A percentile compares a stretch with the other conserved stretches of the same genome.
Conservation (phyloP, 2,797 vertebrate genomes). For the Periophthalmus magnuspinnatus region DNA sequence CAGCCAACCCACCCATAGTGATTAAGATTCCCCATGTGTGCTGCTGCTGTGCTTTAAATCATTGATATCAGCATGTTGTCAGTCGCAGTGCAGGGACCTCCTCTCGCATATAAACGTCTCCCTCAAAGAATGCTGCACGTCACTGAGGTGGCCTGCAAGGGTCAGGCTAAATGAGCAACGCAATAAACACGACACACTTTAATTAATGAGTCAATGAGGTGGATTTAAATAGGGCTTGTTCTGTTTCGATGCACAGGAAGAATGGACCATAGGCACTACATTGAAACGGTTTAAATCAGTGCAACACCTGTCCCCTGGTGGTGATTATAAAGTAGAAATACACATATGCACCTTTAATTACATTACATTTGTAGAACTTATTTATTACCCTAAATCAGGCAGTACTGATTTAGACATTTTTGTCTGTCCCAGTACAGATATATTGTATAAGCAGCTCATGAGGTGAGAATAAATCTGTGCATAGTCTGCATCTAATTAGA, state of each 20-base stretch:
- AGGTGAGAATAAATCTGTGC: too few relatives aligned
- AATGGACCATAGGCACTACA: not conserved
- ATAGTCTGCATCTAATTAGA: too few relatives aligned
- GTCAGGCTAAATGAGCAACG: not conserved
- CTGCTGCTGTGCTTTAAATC: not conserved
- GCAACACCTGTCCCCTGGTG: not conserved
- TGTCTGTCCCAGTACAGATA: too few relatives aligned
- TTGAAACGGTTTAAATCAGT: not conserved
- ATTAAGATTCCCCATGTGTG: not conserved
- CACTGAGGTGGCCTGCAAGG: not conserved
- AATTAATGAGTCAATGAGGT: conserved; percentile 2
- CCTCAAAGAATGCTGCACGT: not conserved
- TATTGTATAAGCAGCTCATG: too few relatives aligned
- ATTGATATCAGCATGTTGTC: not conserved
- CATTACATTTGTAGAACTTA: too few relatives aligned
- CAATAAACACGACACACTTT: not conserved
- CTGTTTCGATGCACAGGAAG: not conserved
- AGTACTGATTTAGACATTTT: too few relatives aligned
- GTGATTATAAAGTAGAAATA: not conserved
- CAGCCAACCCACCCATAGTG: not conserved
- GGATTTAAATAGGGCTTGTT: not conserved
- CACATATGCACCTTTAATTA: too few relatives aligned
- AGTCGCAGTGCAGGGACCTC: not conserved
- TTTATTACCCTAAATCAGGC: too few relatives aligned
- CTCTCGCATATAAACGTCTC: not conserved